Conservation (phyloP, 2,888 invertebrate species). For the Dinocampus coccinellae region DNA sequence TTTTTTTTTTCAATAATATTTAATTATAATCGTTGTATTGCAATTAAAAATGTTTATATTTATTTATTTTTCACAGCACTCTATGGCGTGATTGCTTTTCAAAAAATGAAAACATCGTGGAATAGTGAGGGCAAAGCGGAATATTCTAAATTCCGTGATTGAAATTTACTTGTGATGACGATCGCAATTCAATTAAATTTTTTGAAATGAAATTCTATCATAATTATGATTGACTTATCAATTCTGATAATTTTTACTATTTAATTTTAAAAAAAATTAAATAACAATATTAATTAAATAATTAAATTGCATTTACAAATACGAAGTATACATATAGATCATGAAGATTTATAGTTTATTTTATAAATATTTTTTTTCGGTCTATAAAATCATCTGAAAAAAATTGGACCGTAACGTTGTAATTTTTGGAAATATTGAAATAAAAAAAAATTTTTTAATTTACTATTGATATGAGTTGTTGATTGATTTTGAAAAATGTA, state of each 20-base stretch:
- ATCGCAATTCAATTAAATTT: slow-evolving; percentile 22
- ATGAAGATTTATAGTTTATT: no score
- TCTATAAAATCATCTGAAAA: no score
- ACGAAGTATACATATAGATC: neutral
- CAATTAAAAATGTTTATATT: slow-evolving; percentile 22
- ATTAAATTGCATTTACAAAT: no score
- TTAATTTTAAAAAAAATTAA: neutral
- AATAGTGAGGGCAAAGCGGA: slow-evolving; percentile 76
- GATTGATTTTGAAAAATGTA: no score
- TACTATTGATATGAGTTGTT: no score
- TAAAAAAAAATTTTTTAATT: no score
- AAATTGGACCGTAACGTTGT: no score
- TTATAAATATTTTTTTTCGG: no score
- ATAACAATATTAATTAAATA: no score
- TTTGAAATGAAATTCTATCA: neutral
- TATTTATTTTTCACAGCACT: slow-evolving; percentile 72
- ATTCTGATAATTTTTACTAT: neutral
- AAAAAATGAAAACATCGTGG: slow-evolving; percentile 80
- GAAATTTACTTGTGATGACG: neutral
- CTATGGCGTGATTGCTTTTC: slow-evolving; percentile 87
- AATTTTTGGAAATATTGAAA: no score
- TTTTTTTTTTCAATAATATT: neutral
- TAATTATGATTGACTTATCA: neutral
- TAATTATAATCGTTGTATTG: slow-evolving; percentile 16
- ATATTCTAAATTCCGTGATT: slow-evolving; percentile 61